phyloP scores from a whole-genome alignment of 2,113 vertebrate species.

The Phyllostomus discolor region DNA sequence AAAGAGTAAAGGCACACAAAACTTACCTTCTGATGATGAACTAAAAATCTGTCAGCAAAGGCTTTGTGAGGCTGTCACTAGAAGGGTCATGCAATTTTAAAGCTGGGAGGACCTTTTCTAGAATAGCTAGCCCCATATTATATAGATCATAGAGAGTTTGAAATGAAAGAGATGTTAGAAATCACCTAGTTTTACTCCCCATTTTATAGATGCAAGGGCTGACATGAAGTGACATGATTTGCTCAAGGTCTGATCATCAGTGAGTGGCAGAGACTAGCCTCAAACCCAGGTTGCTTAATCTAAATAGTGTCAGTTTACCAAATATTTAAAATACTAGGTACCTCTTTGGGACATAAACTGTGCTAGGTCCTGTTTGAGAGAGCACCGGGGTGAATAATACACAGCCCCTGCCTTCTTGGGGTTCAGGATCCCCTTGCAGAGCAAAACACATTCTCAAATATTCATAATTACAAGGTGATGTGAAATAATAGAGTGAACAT shows the following conservation, averaged over 20 bases:
- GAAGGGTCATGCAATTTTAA: not conserved
- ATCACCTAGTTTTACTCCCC: not conserved
- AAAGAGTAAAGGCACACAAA: not conserved
- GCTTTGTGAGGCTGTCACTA: not conserved
- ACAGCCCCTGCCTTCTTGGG: not conserved
- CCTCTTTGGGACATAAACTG: not conserved
- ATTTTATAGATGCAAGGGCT: not conserved
- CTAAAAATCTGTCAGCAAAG: not conserved
- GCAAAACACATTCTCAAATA: not conserved
- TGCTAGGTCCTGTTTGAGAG: not conserved
- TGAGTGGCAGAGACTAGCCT: not conserved
- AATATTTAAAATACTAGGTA: not conserved
- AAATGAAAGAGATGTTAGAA: not conserved
- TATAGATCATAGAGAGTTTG: not conserved
- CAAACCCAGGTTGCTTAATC: not conserved
- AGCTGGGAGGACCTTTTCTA: not conserved
- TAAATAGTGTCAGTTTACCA: not conserved
- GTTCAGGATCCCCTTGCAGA: not conserved
- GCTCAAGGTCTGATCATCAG: not conserved
- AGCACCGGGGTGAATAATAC: not conserved
- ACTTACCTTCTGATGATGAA: not conserved
- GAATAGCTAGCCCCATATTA: not conserved
- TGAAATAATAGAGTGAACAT: not conserved
- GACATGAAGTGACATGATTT: not conserved
- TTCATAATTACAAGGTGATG: not conserved